Evolutionary conservation across 1,140 invertebrate genomes (phyloP).

Genomic region (Episyrphus balteatus): DNA sequence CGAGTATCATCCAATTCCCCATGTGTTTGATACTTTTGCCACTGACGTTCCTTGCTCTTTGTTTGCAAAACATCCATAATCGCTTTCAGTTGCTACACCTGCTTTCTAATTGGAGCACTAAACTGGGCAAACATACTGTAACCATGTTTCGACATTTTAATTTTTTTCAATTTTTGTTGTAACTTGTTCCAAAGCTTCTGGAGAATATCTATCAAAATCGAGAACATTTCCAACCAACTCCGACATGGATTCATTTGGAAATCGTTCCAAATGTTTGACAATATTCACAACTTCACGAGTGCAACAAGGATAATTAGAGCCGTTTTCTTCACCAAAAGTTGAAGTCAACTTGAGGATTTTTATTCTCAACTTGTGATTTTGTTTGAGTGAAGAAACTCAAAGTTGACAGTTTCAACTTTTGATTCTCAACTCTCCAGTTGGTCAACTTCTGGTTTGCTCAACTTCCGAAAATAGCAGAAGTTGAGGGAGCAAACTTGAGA

Average conservation of each 20-base stretch:
- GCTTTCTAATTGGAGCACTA: slow-evolving; percentile 60
- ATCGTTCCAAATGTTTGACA: slow-evolving; percentile 79
- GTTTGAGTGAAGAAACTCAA: too few species aligned
- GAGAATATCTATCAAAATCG: too few species aligned
- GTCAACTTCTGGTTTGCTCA: too few species aligned
- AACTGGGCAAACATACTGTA: slow-evolving; percentile 78
- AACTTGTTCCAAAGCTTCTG: slow-evolving; percentile 68
- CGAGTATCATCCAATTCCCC: slow-evolving; percentile 94
- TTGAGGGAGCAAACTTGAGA: too few species aligned
- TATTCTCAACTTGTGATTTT: too few species aligned
- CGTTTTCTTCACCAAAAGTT: too few species aligned
- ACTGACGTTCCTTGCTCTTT: slow-evolving; percentile 86
- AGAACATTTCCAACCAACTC: slow-evolving; percentile 88
- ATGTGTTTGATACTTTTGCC: slow-evolving; percentile 82
- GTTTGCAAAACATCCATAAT: slow-evolving; percentile 69
- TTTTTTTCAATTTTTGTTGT: slow-evolving; percentile 76
- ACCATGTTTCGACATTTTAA: slow-evolving; percentile 91
- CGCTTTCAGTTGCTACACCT: slow-evolving; percentile 55
- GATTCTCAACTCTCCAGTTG: too few species aligned
- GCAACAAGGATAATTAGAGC: slow-evolving; percentile 94
- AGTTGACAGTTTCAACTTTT: too few species aligned
- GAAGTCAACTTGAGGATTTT: too few species aligned
- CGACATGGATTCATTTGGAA: slow-evolving; percentile 72
- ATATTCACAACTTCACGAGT: slow-evolving; percentile 90
- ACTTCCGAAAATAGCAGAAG: too few species aligned